These are phyloP conservation scores for Ammodramus savannarum DNA, from an alignment of 2,113 vertebrate species.

Conservation along the genomic window DNA sequence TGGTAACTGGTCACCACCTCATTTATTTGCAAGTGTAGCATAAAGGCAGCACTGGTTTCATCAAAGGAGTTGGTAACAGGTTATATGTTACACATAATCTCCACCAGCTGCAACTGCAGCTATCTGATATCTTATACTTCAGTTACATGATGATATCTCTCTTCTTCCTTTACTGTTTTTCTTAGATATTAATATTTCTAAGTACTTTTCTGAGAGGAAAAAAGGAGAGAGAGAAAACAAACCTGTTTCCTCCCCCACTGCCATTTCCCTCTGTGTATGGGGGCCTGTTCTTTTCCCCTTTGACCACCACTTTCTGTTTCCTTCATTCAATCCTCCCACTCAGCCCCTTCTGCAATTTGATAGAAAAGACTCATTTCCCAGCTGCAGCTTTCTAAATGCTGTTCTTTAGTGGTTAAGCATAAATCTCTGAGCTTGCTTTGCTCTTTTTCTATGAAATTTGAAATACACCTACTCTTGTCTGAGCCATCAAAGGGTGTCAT, in stretches of 20 bases:
- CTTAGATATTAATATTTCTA: slow-evolving; percentile 35
- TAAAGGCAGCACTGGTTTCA: slow-evolving; percentile 53
- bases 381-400: slow-evolving; percentile 11
- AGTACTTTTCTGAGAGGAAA: not conserved
- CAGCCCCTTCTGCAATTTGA: slow-evolving; percentile 4
- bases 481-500: not conserved
- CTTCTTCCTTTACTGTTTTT: slow-evolving; percentile 45
- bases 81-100: slow-evolving; percentile 58
- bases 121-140: slow-evolving; percentile 52
- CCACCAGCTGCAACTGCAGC: slow-evolving; percentile 58
- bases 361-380: slow-evolving; percentile 9
- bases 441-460: not conserved
- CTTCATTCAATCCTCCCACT: slow-evolving; percentile 25
- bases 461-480: not conserved
- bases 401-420: not conserved
- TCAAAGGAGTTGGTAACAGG: slow-evolving; percentile 60
- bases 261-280: not conserved
- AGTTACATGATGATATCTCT: slow-evolving; percentile 29
- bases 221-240: not conserved
- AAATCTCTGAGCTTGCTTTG: not conserved
- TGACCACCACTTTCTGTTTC: not conserved
- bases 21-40: slow-evolving; percentile 54
- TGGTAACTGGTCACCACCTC: slow-evolving; percentile 62
- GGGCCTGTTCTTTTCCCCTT: not conserved
- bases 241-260: accelerated